Evolutionary conservation across 2,797 vertebrate species (phyloP), one percentile per base, ranked within the genome.

Genomic region (Pteronotus mesoamericanus): DNA sequence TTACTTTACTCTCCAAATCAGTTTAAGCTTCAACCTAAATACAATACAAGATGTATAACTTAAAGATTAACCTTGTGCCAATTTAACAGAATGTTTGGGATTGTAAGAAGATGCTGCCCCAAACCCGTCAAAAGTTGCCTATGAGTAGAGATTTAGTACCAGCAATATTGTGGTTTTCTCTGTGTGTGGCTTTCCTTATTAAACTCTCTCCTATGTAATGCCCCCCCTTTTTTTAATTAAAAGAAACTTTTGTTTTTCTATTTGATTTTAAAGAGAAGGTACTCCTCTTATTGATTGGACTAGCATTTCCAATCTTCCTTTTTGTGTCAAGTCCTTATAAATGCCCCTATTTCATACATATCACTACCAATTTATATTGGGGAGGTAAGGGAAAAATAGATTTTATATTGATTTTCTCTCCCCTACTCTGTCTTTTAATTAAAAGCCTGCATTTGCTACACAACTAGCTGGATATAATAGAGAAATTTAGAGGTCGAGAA

Each of bases 361-460:
- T 16, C 37, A 26, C 26, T 85, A 44, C 80, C 37, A 15, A 59
- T 82, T 61, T 79, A 69, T 53, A 29, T 55, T 46, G 46, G 21
- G 26, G 55, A 90, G 46, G 12, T 82, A 1, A 10, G 48, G 29
- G 14, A 10, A 61, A 77, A 44, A n/a, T 64, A n/a, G 14, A 68
- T 68, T 92, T 94, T 89, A 57, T 86, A 15, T 39, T 91, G 10
- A 79, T 91, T 96, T 91, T 88, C 66, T 80, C 11, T 96, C 55
- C 57, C 11, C 22, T 11, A 74, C 18, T 88, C 37, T 24, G 29
- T 68, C 64, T 79, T 94, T 91, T 91, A 78, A 44, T 94, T 87
- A 80, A 89, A 46, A 95, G 32, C 34, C 24, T 68, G 14, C 24
- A 53, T 94, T 88, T 93, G 29, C 26, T 87, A 59, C 9, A 79